Percentiles rank a stretch among this genome's conserved stretches.
These are phyloP conservation scores for Artemia sinica DNA, from an alignment of 2,888 invertebrate genomes.

Conservation along the genomic window DNA sequence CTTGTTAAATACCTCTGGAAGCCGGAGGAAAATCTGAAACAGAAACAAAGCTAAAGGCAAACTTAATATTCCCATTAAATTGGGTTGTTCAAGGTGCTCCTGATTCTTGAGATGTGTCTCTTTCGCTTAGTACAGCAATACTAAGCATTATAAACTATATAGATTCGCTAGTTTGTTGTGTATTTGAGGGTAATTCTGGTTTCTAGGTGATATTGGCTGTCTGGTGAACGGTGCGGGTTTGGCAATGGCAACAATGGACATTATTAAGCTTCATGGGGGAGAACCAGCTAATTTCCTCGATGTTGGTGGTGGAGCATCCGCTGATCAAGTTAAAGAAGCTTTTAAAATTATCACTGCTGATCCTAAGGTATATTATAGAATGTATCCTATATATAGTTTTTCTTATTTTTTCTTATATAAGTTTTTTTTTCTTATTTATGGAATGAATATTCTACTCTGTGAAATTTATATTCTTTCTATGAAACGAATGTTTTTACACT, in stretches of 20 bases:
- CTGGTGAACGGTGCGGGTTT: constrained; percentile 91
- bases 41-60: no score
- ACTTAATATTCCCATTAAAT: no score
- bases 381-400: not conserved
- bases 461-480: constrained; percentile 15
- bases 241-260: constrained; percentile 97
- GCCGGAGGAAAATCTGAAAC: no score
- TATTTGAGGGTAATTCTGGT: not conserved
- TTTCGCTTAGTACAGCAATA: no score
- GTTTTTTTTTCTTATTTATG: not conserved
- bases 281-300: constrained; percentile 91
- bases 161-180: not conserved
- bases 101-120: no score
- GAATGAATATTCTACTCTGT: not conserved
- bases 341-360: constrained; percentile 91
- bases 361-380: constrained; percentile 42
- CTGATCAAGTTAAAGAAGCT: constrained; percentile 74
- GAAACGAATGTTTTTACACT: not conserved
- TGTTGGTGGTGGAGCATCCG: constrained; percentile 86
- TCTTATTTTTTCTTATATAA: not conserved
- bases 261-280: constrained; percentile 86
- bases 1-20: no score
- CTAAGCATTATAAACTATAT: no score
- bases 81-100: no score
- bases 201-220: constrained; percentile 56